Evolutionary conservation across 2,888 invertebrate species (phyloP).

Genomic region (Drosophila cracens): DNA sequence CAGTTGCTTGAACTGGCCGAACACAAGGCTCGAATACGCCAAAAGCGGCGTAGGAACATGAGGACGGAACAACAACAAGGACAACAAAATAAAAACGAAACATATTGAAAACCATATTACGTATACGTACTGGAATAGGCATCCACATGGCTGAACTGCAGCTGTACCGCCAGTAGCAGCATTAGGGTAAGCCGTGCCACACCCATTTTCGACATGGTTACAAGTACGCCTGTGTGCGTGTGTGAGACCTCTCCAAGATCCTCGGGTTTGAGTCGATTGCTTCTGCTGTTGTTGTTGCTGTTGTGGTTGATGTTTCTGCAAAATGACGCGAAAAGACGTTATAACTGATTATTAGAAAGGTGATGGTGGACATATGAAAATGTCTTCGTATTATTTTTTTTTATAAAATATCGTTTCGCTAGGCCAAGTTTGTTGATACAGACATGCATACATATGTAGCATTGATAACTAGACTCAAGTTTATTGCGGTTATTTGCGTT

Average conservation of each 20-base stretch:
- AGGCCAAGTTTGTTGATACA: constrained; percentile 67
- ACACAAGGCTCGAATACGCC: constrained; percentile 5
- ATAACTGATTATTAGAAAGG: constrained; percentile 5
- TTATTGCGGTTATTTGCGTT: constrained; percentile 62
- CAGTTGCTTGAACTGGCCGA: background rate
- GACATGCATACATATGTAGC: constrained; percentile 27
- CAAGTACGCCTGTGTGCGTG: constrained; percentile 6
- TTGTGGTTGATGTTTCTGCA: constrained; percentile 22
- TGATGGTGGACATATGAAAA: constrained; percentile 26
- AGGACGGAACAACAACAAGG: constrained; percentile 20
- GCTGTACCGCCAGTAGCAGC: constrained; percentile 58
- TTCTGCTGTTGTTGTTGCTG: constrained; percentile 12
- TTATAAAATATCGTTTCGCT: constrained; percentile 28
- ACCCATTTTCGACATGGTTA: constrained; percentile 39
- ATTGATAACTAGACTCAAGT: constrained; percentile 72
- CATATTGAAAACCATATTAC: constrained; percentile 26
- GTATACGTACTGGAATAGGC: constrained; percentile 84
- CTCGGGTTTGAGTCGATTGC: background rate
- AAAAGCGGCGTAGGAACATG: background rate
- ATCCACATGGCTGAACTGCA: constrained; percentile 79
- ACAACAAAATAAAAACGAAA: constrained; percentile 8
- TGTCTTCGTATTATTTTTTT: constrained; percentile 17
- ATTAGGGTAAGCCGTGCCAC: constrained; percentile 47
- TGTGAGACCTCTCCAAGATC: constrained; percentile 7
- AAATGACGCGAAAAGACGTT: constrained; percentile 7